Percentiles rank a stretch among this genome's conserved stretches.
phyloP scores from a whole-genome alignment of 1,140 invertebrate species.

The Drosophila gunungcola region DNA sequence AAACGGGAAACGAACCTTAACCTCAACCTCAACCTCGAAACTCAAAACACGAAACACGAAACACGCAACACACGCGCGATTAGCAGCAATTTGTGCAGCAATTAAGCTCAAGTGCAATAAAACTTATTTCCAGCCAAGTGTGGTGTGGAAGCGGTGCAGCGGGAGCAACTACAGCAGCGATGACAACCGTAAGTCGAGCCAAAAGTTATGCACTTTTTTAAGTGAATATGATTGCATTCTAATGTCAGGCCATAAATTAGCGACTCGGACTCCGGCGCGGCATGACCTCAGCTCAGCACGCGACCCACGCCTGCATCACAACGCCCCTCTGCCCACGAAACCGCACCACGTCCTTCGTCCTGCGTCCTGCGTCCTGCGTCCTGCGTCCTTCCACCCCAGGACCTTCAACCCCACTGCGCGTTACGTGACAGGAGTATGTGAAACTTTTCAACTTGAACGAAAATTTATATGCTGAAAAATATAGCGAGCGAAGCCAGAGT shows the following conservation, averaged over 20 bases:
- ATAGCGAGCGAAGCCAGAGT: constrained; percentile 39
- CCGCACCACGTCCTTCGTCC: background rate
- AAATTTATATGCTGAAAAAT: constrained; percentile 79
- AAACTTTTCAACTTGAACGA: constrained; percentile 79
- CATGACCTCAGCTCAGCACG: constrained; percentile 38
- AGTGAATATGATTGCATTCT: constrained; percentile 82
- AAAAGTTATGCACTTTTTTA: constrained; percentile 72
- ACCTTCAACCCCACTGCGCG: constrained; percentile 31
- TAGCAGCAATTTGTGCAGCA: constrained; percentile 56
- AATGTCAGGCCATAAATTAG: constrained; percentile 80
- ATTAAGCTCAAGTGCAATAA: constrained; percentile 50
- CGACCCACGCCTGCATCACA: constrained; percentile 11
- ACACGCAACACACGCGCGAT: constrained; percentile 40
- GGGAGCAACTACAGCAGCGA: constrained; percentile 8
- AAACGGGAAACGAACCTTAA: background rate
- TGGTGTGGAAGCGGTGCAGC: background rate
- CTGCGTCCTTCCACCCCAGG: background rate
- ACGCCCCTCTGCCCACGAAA: background rate
- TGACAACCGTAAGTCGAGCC: constrained; percentile 34
- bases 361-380: too few relatives aligned
- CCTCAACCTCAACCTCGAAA: constrained; percentile 9
- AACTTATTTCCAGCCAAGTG: constrained; percentile 23
- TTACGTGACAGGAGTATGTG: constrained; percentile 80
- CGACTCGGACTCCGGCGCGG: constrained; percentile 46
- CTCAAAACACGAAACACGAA: too few relatives aligned